Base-by-base conservation (phyloP, 2,113 vertebrate genomes). In the Hymenochirus boettgeri region DNA sequence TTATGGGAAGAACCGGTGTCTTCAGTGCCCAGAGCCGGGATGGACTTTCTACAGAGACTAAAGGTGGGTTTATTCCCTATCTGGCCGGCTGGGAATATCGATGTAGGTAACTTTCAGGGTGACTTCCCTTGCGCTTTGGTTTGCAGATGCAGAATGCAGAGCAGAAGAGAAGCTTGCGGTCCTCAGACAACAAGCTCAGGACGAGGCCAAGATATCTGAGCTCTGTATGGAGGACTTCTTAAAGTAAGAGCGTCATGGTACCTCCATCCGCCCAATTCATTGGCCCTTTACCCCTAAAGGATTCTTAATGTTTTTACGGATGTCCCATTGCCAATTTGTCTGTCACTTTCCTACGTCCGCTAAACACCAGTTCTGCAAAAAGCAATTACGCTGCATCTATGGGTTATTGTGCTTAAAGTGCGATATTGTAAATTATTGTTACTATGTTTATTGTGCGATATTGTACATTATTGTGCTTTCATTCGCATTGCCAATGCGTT, bases 121-220 rank as follows among this genome's bases (percentile, higher is more conserved):
- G 10, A 13, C 29, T n/a, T 35, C 15, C 4, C 3, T 42, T 42
- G 39, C 3, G 39, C 13, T 57, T 2, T 1, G 8, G 18, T 19
- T 2, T 27, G 10, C 2, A 67, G 64, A 18, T 46, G 23, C 45
- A 59, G 48, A 19, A 57, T 27, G 31, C 50, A 29, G 63, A 73
- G 39, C 82, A 74, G 69, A 66, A 1, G 45, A 45, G 70, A 62
- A 61, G 1, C 71, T 86, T 21, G 26, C 37, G 3, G 12, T 21
- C 2, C 71, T 86, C 62, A 71, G 4, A 56, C 54, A 61, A 65
- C 77, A 17, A 71, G 72, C 70, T 0, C 57, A 80, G 46, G 50
- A 7, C 17, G 85, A 85, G 48, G 60, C 74, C 29, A 29, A 65
- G 51, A 81, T 79, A 58, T 76, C 70, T 0, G 69, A 75, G 75